Conservation (phyloP, 2,888 invertebrate species). For the Drosophila pseudotalamancana region DNA sequence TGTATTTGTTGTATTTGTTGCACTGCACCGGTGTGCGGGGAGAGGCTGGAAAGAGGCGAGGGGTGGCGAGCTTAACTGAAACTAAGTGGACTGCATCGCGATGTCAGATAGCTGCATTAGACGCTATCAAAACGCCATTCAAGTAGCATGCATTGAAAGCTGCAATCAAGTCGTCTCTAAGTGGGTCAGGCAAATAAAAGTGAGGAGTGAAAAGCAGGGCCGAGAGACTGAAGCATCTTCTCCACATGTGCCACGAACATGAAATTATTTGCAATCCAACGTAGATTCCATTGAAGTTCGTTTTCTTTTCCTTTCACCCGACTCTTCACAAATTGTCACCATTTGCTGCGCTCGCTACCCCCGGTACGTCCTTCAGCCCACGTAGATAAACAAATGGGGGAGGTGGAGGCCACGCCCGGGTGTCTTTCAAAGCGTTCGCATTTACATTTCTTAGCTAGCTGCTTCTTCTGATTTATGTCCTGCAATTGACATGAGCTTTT, state of each 20-base stretch:
- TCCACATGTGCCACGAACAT: constrained; percentile 46
- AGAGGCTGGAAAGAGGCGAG: background rate
- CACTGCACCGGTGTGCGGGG: no score
- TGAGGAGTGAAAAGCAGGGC: background rate
- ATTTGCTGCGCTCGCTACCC: constrained; percentile 53
- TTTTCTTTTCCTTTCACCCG: background rate
- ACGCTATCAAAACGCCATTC: constrained; percentile 75
- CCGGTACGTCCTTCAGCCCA: background rate
- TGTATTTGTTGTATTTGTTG: no score
- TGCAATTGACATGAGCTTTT: constrained; percentile 72
- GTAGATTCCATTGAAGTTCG: constrained; percentile 45
- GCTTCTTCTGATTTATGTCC: constrained; percentile 57
- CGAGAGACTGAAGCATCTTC: background rate
- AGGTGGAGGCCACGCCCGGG: constrained; percentile 38
- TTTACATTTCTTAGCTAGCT: constrained; percentile 54
- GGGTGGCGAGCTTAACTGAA: constrained; percentile 51
- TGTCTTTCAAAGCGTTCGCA: constrained; percentile 51
- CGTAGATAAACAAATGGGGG: constrained; percentile 32
- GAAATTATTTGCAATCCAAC: constrained; percentile 59
- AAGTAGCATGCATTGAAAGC: constrained; percentile 56
- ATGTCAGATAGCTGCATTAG: constrained; percentile 74
- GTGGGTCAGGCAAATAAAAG: constrained; percentile 72
- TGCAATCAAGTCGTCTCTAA: constrained; percentile 71
- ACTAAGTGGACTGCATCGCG: constrained; percentile 76
- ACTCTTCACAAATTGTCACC: constrained; percentile 71